Base-by-base conservation (phyloP, 1,140 invertebrate species). In the Solenopsis fugax region DNA sequence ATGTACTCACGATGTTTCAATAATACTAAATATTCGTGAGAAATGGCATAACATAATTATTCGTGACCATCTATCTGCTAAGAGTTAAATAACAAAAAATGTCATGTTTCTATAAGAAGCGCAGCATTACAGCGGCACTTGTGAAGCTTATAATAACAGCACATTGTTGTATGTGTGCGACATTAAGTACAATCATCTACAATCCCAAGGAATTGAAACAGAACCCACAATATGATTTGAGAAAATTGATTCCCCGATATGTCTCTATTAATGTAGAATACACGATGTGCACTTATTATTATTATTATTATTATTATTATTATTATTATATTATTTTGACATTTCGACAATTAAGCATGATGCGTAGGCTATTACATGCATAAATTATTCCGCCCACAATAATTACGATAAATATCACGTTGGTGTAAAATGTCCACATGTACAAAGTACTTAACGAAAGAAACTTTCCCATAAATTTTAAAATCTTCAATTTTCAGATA, bases 371-470 rank as follows among this genome's bases (percentile, higher is more conserved):
- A 50, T 73, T 75, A 58, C 29, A 13, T 7, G 54, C 41, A 62
- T 60, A 75, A 75, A 62, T 60, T 82, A 48, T 72, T 72, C 24
- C 65, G 56, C 41, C 52, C 6, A 72, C n/a, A 24, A 80, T 80
- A 52, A 80, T 78, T 78, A 41, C 12, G 7, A 81, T 71, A 71
- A 71, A 71, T 58, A 58, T 82, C 24, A 60, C 72, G 4, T 72
- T 10, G 6, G 1, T 69, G 0, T 37, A 45, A 34, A 72, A 34
- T 24, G 12, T 24, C 4, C 7, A 21, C 37, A 24, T 34, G 10
- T 34, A 24, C 13, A 54, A 37, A n/a, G 37, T 18, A 41, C 24
- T 67, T 45, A 7, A 37, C n/a, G 16, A 37, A 21, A 45, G 6
- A 41, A 4, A 76, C 4, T 5, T 34, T 41, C 16, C 3, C 4